Conservation (phyloP, 2,113 vertebrate species). For the Oncorhynchus kisutch region DNA sequence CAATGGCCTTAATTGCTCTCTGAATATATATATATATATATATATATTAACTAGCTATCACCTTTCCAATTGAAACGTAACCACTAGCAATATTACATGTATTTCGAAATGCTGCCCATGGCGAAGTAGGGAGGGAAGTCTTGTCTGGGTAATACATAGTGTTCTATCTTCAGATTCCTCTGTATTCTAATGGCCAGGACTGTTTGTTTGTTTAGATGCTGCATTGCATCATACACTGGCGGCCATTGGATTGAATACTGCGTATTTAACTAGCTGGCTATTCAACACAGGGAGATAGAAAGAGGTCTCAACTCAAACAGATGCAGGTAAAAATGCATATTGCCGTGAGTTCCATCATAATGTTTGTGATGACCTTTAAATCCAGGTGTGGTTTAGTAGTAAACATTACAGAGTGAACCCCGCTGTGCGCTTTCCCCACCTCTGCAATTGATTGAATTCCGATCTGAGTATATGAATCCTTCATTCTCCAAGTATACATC, state of each 20-base stretch:
- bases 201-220: slow-evolving; percentile 31
- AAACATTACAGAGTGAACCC: no score
- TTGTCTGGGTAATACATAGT: slow-evolving; percentile 58
- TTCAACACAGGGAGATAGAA: no score
- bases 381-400: no score
- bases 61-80: slow-evolving; percentile 77
- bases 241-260: neutral
- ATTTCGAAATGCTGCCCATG: slow-evolving; percentile 66
- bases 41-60: slow-evolving; percentile 55
- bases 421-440: no score
- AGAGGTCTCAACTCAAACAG: no score
- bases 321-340: no score
- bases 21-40: slow-evolving; percentile 65
- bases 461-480: no score
- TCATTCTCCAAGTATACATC: no score
- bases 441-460: no score
- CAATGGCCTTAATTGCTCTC: slow-evolving; percentile 75
- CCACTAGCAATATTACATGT: slow-evolving; percentile 61
- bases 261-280: neutral
- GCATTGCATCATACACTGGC: slow-evolving; percentile 13
- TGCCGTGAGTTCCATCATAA: no score
- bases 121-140: slow-evolving; percentile 21
- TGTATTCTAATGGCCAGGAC: slow-evolving; percentile 55
- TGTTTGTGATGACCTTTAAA: no score
- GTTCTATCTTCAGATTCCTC: slow-evolving; percentile 49